These are phyloP conservation scores for Acanthopleura granulata DNA, from an alignment of 2,888 invertebrate genomes.

Conservation along the genomic window DNA sequence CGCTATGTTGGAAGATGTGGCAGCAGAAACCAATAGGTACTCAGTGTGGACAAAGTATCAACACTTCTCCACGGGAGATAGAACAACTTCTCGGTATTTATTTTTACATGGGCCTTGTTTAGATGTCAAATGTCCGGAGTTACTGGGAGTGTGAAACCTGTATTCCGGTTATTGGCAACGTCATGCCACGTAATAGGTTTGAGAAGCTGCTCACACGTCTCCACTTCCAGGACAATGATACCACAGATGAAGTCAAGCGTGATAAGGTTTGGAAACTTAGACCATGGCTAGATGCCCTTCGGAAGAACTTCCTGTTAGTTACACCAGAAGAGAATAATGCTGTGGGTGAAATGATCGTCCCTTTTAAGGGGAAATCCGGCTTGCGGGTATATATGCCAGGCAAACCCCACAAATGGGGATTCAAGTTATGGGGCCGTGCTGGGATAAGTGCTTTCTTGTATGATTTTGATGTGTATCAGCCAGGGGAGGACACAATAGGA, in stretches of 20 bases:
- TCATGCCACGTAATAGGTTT: slow-evolving; percentile 33
- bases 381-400: neutral
- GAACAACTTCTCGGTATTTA: slow-evolving; percentile 30
- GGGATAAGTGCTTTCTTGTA: neutral
- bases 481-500: neutral
- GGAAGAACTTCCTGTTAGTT: neutral
- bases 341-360: slow-evolving; percentile 7
- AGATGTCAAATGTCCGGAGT: slow-evolving; percentile 21
- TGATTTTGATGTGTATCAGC: slow-evolving; percentile 10
- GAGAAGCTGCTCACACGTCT: slow-evolving; percentile 16
- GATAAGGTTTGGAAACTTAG: slow-evolving; percentile 33
- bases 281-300: slow-evolving; percentile 28
- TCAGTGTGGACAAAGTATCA: slow-evolving; percentile 14
- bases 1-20: slow-evolving; percentile 9
- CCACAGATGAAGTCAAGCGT: too few relatives aligned
- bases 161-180: slow-evolving; percentile 25
- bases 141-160: slow-evolving; percentile 29
- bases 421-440: neutral
- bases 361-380: neutral
- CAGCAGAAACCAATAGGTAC: slow-evolving; percentile 24
- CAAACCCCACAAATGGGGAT: neutral
- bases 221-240: slow-evolving; percentile 2
- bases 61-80: slow-evolving; percentile 25
- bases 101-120: slow-evolving; percentile 33
- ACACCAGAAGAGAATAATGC: neutral